A percentile compares a stretch with the other conserved stretches of the same genome.
Evolutionary conservation across 2,888 invertebrate species (phyloP).

Genomic region (Graphium colonna): DNA sequence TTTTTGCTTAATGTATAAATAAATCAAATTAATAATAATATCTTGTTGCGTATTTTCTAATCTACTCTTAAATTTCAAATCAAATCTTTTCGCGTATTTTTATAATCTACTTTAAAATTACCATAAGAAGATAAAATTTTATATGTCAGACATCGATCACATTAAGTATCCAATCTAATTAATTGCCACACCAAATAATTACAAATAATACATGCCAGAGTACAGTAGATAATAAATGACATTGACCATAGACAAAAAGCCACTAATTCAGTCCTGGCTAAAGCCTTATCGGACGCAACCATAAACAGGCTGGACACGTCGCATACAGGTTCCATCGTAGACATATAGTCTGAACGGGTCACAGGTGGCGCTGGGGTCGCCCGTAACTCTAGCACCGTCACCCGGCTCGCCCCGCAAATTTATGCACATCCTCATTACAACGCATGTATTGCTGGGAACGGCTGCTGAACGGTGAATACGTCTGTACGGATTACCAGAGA

Average conservation of each 20-base stretch:
- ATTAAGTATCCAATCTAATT: too few species aligned
- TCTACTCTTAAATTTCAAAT: too few species aligned
- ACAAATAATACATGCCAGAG: too few species aligned
- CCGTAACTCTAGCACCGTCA: constrained; percentile 33
- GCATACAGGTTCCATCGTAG: neutral
- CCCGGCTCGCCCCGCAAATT: constrained; percentile 27
- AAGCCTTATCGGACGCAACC: neutral
- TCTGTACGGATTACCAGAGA: neutral
- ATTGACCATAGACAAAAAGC: constrained; percentile 1
- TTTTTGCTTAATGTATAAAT: too few species aligned
- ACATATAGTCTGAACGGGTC: constrained; percentile 26
- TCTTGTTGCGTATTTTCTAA: too few species aligned
- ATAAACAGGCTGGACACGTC: constrained; percentile 5
- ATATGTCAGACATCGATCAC: too few species aligned
- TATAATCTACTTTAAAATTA: too few species aligned
- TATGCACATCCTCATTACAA: constrained; percentile 32
- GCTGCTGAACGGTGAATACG: constrained; percentile 1
- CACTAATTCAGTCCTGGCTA: neutral
- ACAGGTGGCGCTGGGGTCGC: constrained; percentile 26
- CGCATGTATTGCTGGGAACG: constrained; percentile 20
- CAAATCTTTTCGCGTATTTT: too few species aligned
- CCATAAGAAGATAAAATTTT: too few species aligned
- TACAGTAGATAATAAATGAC: too few species aligned
- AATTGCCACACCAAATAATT: too few species aligned
- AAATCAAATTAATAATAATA: too few species aligned